A percentile compares a stretch with the other conserved stretches of the same genome.
These are phyloP conservation scores for Caenorhabditis inopinata DNA, from an alignment of 1,140 invertebrate genomes.

Conservation along the genomic window DNA sequence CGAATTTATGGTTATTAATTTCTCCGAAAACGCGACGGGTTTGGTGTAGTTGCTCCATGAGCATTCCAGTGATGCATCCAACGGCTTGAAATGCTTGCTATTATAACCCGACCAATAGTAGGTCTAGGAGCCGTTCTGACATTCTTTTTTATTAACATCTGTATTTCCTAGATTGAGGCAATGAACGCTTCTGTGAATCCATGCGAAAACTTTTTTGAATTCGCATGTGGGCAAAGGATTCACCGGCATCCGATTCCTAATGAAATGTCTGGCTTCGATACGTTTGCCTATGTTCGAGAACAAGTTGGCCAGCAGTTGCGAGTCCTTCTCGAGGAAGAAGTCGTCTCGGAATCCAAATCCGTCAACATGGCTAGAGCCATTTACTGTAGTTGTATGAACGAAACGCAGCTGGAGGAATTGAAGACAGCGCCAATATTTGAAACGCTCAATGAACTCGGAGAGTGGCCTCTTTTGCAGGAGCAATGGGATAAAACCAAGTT, in stretches of 20 bases:
- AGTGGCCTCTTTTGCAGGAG: conserved; percentile 78
- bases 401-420: conserved; percentile 41
- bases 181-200: conserved; percentile 80
- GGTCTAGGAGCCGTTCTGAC: background rate
- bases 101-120: too few species aligned
- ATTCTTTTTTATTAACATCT: background rate
- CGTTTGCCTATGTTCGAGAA: conserved; percentile 49
- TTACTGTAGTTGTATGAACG: conserved; percentile 51
- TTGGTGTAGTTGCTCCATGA: too few species aligned
- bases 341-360: conserved; percentile 3
- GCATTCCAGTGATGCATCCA: too few species aligned
- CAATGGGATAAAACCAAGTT: conserved; percentile 73
- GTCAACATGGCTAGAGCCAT: conserved; percentile 46
- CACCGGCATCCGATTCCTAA: conserved; percentile 84
- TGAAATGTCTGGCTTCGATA: conserved; percentile 49
- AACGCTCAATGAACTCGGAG: conserved; percentile 76
- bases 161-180: conserved; percentile 61
- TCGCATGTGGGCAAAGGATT: conserved; percentile 83
- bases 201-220: conserved; percentile 69
- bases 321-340: conserved; percentile 48
- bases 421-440: conserved; percentile 72
- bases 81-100: too few species aligned
- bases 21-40: too few species aligned
- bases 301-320: conserved; percentile 51
- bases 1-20: too few species aligned